phyloP scores from a whole-genome alignment of 2,888 invertebrate genomes.

The Steinernema carpocapsae region DNA sequence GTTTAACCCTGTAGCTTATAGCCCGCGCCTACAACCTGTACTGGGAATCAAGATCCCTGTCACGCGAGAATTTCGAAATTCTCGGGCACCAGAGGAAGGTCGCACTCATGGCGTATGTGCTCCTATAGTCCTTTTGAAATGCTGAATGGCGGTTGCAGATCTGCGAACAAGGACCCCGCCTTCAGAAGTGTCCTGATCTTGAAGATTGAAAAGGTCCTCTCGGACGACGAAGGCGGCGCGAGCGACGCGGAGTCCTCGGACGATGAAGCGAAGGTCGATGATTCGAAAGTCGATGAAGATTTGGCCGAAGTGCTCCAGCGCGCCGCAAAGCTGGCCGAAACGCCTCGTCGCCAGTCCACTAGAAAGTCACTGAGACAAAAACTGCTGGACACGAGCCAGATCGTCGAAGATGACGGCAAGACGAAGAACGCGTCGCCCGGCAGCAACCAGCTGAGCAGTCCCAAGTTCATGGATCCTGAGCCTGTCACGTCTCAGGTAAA shows the following conservation, averaged over 20 bases:
- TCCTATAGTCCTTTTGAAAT: not conserved
- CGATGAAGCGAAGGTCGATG: not conserved
- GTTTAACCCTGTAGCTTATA: not conserved
- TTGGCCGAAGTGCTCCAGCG: not conserved
- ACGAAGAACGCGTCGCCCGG: not conserved
- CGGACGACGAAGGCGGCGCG: not conserved
- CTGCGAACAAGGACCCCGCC: not conserved
- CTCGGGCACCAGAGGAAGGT: not conserved
- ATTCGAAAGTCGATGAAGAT: not conserved
- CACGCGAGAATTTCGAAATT: conserved; percentile 6
- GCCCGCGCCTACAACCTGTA: not conserved
- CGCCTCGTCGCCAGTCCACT: not conserved
- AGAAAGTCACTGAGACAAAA: not conserved
- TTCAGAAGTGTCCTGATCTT: not conserved
- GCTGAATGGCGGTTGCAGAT: not conserved
- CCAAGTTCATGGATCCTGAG: not conserved
- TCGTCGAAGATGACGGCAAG: not conserved
- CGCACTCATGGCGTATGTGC: not conserved
- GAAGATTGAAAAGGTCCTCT: not conserved
- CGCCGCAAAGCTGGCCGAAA: not conserved
- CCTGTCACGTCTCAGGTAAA: not conserved
- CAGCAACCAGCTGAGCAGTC: not conserved
- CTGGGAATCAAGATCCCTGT: not conserved
- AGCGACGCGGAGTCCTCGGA: not conserved
- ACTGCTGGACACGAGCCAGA: too few species aligned